Evolutionary conservation across 2,113 vertebrate genomes (phyloP).

Genomic region (Pelecanus crispus): DNA sequence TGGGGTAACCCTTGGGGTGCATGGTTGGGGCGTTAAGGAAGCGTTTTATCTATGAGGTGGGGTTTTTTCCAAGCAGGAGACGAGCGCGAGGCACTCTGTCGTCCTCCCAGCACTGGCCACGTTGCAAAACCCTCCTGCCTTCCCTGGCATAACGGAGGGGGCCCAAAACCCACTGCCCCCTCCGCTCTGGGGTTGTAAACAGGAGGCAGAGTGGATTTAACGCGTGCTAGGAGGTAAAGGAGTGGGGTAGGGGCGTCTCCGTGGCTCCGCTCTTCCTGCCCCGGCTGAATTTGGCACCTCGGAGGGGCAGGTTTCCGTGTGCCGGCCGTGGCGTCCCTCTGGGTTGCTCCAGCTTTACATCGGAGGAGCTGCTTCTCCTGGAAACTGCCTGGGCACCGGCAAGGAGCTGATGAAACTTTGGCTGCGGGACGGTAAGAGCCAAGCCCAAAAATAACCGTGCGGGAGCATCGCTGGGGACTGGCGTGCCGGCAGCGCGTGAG

Average conservation of each 20-base stretch:
- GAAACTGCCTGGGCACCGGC: accelerated
- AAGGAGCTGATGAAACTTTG: background rate
- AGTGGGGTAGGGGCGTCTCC: background rate
- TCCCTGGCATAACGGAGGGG: background rate
- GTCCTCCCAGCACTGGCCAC: accelerated
- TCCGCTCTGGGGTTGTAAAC: background rate
- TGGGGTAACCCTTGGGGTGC: background rate
- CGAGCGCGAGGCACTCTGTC: accelerated
- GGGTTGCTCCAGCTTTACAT: background rate
- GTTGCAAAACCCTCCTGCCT: background rate
- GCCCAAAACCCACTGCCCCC: accelerated
- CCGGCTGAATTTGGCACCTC: accelerated
- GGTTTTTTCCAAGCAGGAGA: background rate
- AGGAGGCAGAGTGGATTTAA: background rate
- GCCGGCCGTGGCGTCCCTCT: accelerated
- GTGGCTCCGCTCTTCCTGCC: accelerated
- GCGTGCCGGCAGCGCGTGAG: accelerated
- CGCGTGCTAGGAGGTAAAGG: background rate
- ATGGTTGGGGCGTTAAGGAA: background rate
- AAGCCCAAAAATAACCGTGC: background rate
- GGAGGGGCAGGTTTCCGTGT: background rate
- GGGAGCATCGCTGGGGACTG: background rate
- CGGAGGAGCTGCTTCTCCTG: background rate
- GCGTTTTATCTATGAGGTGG: background rate
- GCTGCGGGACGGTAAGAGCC: background rate